Evolutionary conservation across 1,140 invertebrate species (phyloP), one percentile per base, ranked within the genome.

Genomic region (Grapholita molesta): DNA sequence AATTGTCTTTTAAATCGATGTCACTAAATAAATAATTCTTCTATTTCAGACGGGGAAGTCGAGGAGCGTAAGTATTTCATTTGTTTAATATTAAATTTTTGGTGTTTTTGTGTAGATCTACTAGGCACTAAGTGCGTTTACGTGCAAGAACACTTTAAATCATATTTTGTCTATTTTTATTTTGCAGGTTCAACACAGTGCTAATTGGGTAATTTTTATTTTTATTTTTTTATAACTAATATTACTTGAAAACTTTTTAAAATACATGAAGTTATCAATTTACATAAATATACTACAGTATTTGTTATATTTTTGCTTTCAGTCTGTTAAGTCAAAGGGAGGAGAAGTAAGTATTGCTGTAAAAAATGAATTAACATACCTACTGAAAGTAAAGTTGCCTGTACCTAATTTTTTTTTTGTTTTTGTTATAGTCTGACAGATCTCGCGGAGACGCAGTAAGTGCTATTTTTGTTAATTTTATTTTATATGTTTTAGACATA

Each of bases 1-100:
- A n/a, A n/a, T n/a, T n/a, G n/a, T n/a, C n/a, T 35, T 35, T 35
- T 12, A 35, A 12, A 42, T 15, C n/a, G 3, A 42, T n/a, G 15
- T 15, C 6, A 15, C 15, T n/a, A 52, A 11, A 18, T 15, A 6
- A 30, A 2, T 30, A 12, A 23, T 64, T 68, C 52, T 67, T 70
- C 33, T 33, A 57, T 88, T 84, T 32, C 79, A 88, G 86, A 86
- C 83, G 55, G 82, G 79, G 23, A 85, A 87, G 74, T 86, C 83
- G 7, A 77, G 76, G 74, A 84, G 83, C 3, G 82, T 48, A 48
- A 48, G 42, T 48, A 5, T 21, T 48, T 15, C 5, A 2, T n/a
- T n/a, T n/a, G n/a, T n/a, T n/a, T n/a, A n/a, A n/a, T n/a, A n/a
- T n/a, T n/a, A n/a, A n/a, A n/a, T n/a, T n/a, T n/a, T n/a, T n/a